Evolutionary conservation across 2,113 vertebrate species (phyloP).

Genomic region (rabbit (Oryctolagus cuniculus)): mOryCun1.1 NC_091439.1:43942501-43943000

Average conservation of each 20-base stretch:
- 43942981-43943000: too few species aligned
- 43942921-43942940: neutral
- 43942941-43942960: neutral
- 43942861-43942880: neutral
- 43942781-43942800: neutral
- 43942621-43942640: too few species aligned
- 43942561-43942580: too few species aligned
- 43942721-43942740: neutral
- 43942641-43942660: too few species aligned
- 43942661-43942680: neutral
- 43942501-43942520: too few species aligned
- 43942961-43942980: neutral
- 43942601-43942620: too few species aligned
- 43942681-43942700: neutral
- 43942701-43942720: neutral
- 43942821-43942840: too few species aligned
- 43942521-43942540: too few species aligned
- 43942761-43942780: neutral
- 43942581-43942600: too few species aligned
- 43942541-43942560: too few species aligned
- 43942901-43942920: neutral
- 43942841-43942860: neutral
- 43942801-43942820: neutral
- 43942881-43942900: neutral
- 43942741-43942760: accelerated